A percentile compares a stretch with the other conserved stretches of the same genome.
Conservation (phyloP, 2,113 vertebrate genomes). For the Zonotrichia leucophrys region DNA sequence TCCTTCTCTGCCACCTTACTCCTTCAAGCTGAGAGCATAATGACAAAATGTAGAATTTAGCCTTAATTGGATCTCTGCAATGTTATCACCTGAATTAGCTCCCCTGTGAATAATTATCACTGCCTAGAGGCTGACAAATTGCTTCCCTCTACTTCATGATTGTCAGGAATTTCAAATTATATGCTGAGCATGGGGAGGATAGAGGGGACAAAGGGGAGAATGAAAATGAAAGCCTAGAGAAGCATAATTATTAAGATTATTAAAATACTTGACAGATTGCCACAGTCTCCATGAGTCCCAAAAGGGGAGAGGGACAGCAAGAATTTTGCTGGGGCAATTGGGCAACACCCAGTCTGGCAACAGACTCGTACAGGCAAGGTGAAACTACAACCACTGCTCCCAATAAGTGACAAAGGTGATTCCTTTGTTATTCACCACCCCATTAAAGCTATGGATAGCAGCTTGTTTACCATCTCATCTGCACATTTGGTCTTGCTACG, state of each 20-base stretch:
- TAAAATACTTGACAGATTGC: not conserved
- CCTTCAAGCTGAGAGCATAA: slow-evolving; percentile 5
- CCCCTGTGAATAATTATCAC: slow-evolving; percentile 55
- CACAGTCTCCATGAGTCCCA: not conserved
- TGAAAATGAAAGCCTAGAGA: not conserved
- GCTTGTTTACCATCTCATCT: not conserved
- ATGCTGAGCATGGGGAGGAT: not conserved
- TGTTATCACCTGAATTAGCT: slow-evolving; percentile 65
- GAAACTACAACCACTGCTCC: not conserved
- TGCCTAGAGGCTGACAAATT: slow-evolving; percentile 59
- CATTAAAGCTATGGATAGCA: not conserved
- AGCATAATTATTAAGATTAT: not conserved
- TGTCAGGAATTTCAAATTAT: slow-evolving; percentile 37
- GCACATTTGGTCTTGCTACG: not conserved
- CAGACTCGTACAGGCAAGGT: not conserved
- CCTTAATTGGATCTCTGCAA: slow-evolving; percentile 66
- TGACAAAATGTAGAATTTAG: slow-evolving; percentile 49
- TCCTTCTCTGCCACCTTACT: not conserved
- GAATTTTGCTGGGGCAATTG: not conserved
- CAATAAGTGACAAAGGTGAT: not conserved
- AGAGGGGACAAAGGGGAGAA: not conserved
- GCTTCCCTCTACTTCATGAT: slow-evolving; percentile 27
- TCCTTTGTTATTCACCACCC: not conserved
- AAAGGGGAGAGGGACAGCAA: not conserved
- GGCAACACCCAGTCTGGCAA: not conserved